Percentiles rank a stretch among this genome's conserved stretches.
Evolutionary conservation across 2,113 vertebrate genomes (phyloP).

Genomic region (Chaenogobius annularis): DNA sequence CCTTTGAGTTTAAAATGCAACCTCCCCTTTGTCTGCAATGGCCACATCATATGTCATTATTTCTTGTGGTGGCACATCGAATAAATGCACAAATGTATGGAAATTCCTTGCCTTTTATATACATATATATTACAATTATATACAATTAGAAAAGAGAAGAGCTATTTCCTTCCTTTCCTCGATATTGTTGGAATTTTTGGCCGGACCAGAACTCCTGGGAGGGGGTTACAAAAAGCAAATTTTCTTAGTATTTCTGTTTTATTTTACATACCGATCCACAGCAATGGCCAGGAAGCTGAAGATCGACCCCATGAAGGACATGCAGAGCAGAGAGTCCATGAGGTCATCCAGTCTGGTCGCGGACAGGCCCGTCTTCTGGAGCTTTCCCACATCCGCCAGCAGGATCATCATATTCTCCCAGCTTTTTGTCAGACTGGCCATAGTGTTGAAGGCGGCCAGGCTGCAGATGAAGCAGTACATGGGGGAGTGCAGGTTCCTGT

Average conservation of each 20-base stretch:
- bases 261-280: slow-evolving; percentile 78
- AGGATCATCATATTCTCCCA: slow-evolving; percentile 87
- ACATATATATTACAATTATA: too few species aligned
- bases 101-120: too few species aligned
- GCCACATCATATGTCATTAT: too few species aligned
- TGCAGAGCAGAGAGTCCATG: slow-evolving; percentile 88
- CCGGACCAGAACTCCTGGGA: too few species aligned
- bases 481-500: slow-evolving; percentile 90
- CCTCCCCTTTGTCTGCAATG: too few species aligned
- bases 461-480: slow-evolving; percentile 98
- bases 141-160: too few species aligned
- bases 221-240: not conserved
- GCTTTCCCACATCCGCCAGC: slow-evolving; percentile 80
- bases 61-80: too few species aligned
- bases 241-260: not conserved
- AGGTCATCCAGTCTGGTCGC: slow-evolving; percentile 85
- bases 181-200: too few species aligned
- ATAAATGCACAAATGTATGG: too few species aligned
- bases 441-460: slow-evolving; percentile 90
- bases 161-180: too few species aligned
- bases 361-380: slow-evolving; percentile 74
- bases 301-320: slow-evolving; percentile 90
- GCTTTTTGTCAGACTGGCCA: slow-evolving; percentile 88
- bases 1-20: too few species aligned
- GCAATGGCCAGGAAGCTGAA: slow-evolving; percentile 92